Evolutionary conservation across 2,797 vertebrate species (phyloP).

Genomic region (Macrochelys suwanniensis): DNA sequence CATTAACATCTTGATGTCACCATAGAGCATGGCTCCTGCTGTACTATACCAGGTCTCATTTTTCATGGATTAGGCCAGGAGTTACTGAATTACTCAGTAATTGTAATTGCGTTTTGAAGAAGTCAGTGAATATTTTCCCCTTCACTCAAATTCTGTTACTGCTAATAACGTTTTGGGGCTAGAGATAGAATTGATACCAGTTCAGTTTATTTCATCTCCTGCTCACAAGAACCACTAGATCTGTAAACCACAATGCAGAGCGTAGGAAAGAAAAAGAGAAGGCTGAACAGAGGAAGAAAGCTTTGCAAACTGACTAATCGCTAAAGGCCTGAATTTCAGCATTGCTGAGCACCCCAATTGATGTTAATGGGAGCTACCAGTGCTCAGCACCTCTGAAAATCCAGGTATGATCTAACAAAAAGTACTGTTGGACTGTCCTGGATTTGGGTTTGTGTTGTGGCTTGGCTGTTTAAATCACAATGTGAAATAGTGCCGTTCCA

Average conservation of each 20-base stretch:
- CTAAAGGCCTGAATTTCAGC: not conserved
- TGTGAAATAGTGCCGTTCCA: not conserved
- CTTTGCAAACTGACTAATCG: not conserved
- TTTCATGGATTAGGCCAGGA: constrained; percentile 11
- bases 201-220: not conserved
- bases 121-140: accelerated
- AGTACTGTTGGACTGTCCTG: not conserved
- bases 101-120: not conserved
- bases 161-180: not conserved
- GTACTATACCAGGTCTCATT: constrained; percentile 11
- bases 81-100: constrained; percentile 56
- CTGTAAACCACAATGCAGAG: not conserved
- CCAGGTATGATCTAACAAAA: not conserved
- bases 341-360: not conserved
- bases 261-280: not conserved
- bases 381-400: not conserved
- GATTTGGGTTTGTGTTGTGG: not conserved
- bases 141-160: not conserved
- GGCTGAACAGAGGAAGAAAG: too few relatives aligned
- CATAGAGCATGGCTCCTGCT: not conserved
- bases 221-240: not conserved
- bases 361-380: not conserved
- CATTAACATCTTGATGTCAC: constrained; percentile 36
- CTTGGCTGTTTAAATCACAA: not conserved
- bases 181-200: not conserved